A percentile compares a stretch with the other conserved stretches of the same genome.
Evolutionary conservation across 2,113 vertebrate genomes (phyloP).

Genomic region (Mirza zaza): DNA sequence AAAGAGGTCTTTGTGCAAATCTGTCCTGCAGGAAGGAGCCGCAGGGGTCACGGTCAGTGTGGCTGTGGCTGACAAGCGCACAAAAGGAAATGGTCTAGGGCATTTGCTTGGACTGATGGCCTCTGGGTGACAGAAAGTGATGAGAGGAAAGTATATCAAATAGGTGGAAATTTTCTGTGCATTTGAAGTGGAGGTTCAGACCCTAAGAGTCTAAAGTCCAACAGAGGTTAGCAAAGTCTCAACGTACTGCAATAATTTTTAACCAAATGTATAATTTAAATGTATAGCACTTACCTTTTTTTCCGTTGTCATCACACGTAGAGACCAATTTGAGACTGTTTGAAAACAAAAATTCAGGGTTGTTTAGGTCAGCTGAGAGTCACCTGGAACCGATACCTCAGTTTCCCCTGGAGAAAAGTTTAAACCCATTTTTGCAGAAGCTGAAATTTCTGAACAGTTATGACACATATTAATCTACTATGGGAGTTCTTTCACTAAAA

Average conservation of each 20-base stretch:
- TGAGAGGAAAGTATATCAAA: neutral
- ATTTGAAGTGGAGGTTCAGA: neutral
- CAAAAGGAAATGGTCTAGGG: neutral
- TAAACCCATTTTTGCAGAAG: neutral
- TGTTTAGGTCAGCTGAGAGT: neutral
- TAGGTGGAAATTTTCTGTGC: neutral
- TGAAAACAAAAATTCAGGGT: neutral
- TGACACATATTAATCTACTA: too few species aligned
- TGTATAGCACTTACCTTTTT: neutral
- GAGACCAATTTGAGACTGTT: neutral
- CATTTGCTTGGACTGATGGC: neutral
- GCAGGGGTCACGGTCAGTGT: neutral
- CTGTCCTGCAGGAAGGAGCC: neutral
- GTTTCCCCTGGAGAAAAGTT: neutral
- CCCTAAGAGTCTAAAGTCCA: neutral
- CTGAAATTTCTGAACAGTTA: neutral
- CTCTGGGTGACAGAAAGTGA: neutral
- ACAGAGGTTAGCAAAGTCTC: neutral
- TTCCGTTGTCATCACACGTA: neutral
- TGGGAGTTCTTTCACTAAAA: fast-evolving
- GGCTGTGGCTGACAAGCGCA: neutral
- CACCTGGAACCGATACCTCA: neutral
- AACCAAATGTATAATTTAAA: neutral
- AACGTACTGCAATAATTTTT: neutral
- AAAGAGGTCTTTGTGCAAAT: slow-evolving; percentile 67